Evolutionary conservation across 2,888 invertebrate species (phyloP).

Genomic region (Microplitis deprimator): DNA sequence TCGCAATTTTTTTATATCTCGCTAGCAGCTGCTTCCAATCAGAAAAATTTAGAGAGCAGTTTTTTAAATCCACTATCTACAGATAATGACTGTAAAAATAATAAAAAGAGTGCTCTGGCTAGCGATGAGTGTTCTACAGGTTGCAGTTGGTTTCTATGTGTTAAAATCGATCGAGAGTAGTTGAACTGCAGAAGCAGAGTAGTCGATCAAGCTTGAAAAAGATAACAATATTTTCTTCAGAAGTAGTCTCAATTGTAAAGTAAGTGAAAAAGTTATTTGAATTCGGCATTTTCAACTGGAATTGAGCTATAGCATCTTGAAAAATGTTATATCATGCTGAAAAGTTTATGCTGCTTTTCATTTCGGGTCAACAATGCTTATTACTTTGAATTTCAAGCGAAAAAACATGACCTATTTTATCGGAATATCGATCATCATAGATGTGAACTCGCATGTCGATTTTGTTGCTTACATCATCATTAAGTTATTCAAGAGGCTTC

Average conservation of each 20-base stretch:
- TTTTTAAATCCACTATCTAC: neutral
- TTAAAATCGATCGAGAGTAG: conserved; percentile 20
- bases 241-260: conserved; percentile 21
- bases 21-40: neutral
- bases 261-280: conserved; percentile 45
- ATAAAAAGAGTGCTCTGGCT: neutral
- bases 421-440: neutral
- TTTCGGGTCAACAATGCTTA: conserved; percentile 11
- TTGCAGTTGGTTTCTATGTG: conserved; percentile 19
- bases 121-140: conserved; percentile 29
- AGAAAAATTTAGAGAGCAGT: neutral
- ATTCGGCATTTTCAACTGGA: conserved; percentile 38
- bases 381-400: neutral
- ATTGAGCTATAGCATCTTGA: conserved; percentile 10
- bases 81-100: conserved; percentile 6
- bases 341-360: neutral
- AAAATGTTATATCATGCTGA: conserved; percentile 22
- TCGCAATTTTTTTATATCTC: neutral
- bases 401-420: neutral
- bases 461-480: neutral
- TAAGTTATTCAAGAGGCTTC: neutral
- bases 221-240: neutral
- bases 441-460: neutral
- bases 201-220: neutral
- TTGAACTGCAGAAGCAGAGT: neutral